phyloP scores from a whole-genome alignment of 2,888 invertebrate species.

The Celastrina argiolus region DNA sequence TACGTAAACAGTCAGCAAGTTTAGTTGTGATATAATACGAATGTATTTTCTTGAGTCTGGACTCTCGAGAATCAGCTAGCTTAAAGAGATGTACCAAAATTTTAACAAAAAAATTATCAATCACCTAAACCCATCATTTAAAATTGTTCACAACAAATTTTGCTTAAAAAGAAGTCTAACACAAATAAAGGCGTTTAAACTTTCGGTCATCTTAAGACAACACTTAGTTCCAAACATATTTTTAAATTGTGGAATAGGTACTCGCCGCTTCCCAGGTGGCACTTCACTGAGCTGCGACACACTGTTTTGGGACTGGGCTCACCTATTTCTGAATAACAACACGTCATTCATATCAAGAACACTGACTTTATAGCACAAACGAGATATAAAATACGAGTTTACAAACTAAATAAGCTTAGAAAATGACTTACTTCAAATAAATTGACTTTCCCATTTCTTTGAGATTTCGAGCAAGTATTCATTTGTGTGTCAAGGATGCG shows the following conservation, averaged over 20 bases:
- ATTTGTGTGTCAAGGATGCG: background rate
- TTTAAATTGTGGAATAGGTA: background rate
- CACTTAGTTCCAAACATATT: background rate
- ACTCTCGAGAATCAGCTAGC: background rate
- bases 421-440: background rate
- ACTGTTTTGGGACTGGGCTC: background rate
- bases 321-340: conserved; percentile 4
- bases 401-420: background rate
- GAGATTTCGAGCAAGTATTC: background rate
- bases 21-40: background rate
- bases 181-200: background rate
- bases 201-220: background rate
- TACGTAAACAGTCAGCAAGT: conserved; percentile 4
- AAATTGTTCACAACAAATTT: too few relatives aligned
- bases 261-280: conserved; percentile 28
- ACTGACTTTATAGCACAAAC: background rate
- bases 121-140: background rate
- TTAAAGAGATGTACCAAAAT: background rate
- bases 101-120: background rate
- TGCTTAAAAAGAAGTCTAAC: too few relatives aligned
- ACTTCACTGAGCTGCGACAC: conserved; percentile 20
- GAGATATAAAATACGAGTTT: background rate
- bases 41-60: background rate
- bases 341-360: conserved; percentile 3
- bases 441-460: background rate